These are phyloP conservation scores for Enteromius thamalakanensis DNA, from an alignment of 2,797 vertebrate species.

Conservation along the genomic window DNA sequence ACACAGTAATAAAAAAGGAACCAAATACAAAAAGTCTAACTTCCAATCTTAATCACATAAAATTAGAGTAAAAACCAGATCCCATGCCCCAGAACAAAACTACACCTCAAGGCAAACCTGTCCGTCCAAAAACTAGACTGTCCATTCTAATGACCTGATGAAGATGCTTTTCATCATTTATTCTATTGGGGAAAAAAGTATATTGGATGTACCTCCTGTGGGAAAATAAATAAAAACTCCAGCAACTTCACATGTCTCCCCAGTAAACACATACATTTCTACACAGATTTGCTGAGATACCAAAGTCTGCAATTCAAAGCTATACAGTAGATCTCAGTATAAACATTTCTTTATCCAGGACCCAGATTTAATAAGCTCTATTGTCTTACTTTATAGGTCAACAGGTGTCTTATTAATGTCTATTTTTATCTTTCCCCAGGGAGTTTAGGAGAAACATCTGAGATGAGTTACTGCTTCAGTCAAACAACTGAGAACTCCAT, in stretches of 20 bases:
- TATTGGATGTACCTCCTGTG: background rate
- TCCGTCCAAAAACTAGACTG: background rate
- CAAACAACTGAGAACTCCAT: constrained; percentile 6
- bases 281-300: background rate
- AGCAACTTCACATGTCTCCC: background rate
- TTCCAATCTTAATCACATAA: background rate
- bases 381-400: background rate
- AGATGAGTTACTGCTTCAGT: background rate
- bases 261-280: background rate
- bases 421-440: background rate
- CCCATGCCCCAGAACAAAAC: background rate
- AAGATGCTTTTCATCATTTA: background rate
- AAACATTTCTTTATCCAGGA: background rate
- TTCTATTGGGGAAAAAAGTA: background rate
- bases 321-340: background rate
- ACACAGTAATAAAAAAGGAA: background rate
- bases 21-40: background rate
- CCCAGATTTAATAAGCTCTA: background rate
- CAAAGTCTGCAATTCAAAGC: background rate
- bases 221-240: background rate
- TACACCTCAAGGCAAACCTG: background rate
- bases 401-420: background rate
- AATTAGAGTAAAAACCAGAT: background rate
- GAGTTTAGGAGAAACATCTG: background rate
- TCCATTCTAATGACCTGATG: background rate